These are phyloP conservation scores for Nymphicus hollandicus DNA, from an alignment of 2,113 vertebrate species.

Conservation along the genomic window DNA sequence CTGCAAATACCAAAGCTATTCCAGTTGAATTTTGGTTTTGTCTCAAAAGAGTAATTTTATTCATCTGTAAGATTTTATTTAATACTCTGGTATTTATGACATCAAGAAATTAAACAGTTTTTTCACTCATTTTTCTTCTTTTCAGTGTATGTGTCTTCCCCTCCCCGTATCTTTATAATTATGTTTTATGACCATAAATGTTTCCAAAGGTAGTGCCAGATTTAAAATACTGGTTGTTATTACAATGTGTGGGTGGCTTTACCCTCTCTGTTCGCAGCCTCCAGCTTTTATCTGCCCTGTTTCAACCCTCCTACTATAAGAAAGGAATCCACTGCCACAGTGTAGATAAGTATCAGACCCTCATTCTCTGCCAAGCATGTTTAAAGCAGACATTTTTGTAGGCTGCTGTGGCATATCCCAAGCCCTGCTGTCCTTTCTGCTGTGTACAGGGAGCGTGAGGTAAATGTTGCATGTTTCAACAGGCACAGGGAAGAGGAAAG, in stretches of 20 bases:
- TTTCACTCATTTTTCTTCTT: constrained; percentile 54
- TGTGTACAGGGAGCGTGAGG: background rate
- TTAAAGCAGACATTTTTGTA: background rate
- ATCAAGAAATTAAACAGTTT: constrained; percentile 56
- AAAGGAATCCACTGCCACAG: background rate
- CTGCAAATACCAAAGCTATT: constrained; percentile 57
- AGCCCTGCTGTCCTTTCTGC: background rate
- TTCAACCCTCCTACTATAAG: constrained; percentile 12
- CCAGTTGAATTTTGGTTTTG: constrained; percentile 66
- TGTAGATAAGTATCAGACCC: background rate
- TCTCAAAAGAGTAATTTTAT: constrained; percentile 52
- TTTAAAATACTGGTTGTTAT: constrained; percentile 59
- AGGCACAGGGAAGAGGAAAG: background rate
- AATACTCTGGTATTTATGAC: constrained; percentile 58
- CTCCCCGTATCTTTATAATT: constrained; percentile 62
- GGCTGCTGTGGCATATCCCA: background rate
- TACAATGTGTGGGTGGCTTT: constrained; percentile 51
- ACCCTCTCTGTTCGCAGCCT: constrained; percentile 3
- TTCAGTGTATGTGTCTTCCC: constrained; percentile 34
- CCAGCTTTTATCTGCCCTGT: constrained; percentile 19
- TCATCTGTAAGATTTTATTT: constrained; percentile 60
- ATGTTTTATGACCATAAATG: constrained; percentile 43
- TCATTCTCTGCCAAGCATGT: fast-evolving
- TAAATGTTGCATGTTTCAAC: background rate
- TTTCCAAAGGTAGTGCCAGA: constrained; percentile 62